A percentile compares a stretch with the other conserved stretches of the same genome.
Conservation (phyloP, 2,888 invertebrate species). For the Phragmatobia fuliginosa region DNA sequence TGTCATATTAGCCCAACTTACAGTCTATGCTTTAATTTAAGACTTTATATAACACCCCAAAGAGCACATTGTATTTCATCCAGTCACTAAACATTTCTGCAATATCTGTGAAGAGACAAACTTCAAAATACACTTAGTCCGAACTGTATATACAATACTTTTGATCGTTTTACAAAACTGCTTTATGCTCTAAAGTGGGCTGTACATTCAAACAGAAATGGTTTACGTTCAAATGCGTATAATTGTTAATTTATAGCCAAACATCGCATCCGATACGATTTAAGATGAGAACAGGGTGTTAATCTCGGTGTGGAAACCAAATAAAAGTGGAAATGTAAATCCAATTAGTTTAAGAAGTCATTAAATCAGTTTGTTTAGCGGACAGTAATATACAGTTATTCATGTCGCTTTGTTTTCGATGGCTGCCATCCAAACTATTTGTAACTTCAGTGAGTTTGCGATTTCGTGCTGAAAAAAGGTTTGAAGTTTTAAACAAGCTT, state of each 20-base stretch:
- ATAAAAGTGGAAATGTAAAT: slow-evolving; percentile 77
- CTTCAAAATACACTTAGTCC: slow-evolving; percentile 17
- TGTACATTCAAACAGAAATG: slow-evolving; percentile 58
- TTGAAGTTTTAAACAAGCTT: slow-evolving; percentile 46
- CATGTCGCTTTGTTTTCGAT: slow-evolving; percentile 78
- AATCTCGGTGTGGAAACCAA: slow-evolving; percentile 70
- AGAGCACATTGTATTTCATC: not conserved
- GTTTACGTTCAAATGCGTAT: slow-evolving; percentile 70
- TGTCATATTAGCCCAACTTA: not conserved
- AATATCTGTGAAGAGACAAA: slow-evolving; percentile 21
- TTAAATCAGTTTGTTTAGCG: slow-evolving; percentile 82
- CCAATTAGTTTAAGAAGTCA: slow-evolving; percentile 82
- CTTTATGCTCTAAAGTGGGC: slow-evolving; percentile 52
- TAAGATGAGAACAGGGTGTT: slow-evolving; percentile 62
- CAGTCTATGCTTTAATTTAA: not conserved
- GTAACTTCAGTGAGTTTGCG: slow-evolving; percentile 71
- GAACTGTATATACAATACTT: slow-evolving; percentile 36
- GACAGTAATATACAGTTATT: slow-evolving; percentile 78
- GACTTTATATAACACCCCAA: not conserved
- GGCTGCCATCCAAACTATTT: slow-evolving; percentile 82
- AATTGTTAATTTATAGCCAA: slow-evolving; percentile 72
- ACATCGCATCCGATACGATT: slow-evolving; percentile 59
- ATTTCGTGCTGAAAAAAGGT: slow-evolving; percentile 64
- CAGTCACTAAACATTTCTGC: slow-evolving; percentile 4
- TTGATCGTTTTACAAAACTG: slow-evolving; percentile 50